Evolutionary conservation across 2,888 invertebrate genomes (phyloP), one percentile per base, ranked within the genome.

Genomic region (Nephrotoma flavescens): DNA sequence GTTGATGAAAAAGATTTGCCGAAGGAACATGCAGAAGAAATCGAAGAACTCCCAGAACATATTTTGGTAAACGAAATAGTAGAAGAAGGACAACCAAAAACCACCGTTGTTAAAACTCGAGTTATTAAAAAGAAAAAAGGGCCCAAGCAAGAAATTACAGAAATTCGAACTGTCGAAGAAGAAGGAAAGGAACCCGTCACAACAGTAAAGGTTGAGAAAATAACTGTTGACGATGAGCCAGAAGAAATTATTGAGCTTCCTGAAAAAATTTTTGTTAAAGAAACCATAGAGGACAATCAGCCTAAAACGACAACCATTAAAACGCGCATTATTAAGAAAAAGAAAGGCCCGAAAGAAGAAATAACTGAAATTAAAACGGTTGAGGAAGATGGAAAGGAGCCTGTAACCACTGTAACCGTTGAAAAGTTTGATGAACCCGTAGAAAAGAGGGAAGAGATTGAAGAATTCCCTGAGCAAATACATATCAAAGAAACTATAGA

Each of bases 401-500:
- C 87, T n/a, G 57, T 87, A 87, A 87, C 87, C 0, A 83, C 88
- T 0, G 31, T 86, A 1, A 88, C 88, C 57, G 86, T 90, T 19
- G 87, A 88, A 45, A 89, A 88, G 87, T 88, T 88, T 6, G 88
- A 86, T 15, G 87, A 88, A 0, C 52, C 88, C 1, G 88, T 88
- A 19, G 85, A 87, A 0, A 88, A 88, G 42, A 87, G 88, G 45
- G 88, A 89, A 83, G 87, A 87, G 89, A 7, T 88, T 45, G 89
- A 88, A 71, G 92, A 92, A 47, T 87, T 88, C 71, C 88, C 88
- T 47, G 92, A 91, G 89, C 90, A 91, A 87, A 89, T 91, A 0
- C 90, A 91, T 85, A 89, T 92, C 1, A 90, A 91, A 1, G 92
- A 93, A 89, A 91, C 92, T 2, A 90, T 90, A 12, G 92, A 92